phyloP scores from a whole-genome alignment of 23 tunicate genomes.

The Diplosoma virens region DNA sequence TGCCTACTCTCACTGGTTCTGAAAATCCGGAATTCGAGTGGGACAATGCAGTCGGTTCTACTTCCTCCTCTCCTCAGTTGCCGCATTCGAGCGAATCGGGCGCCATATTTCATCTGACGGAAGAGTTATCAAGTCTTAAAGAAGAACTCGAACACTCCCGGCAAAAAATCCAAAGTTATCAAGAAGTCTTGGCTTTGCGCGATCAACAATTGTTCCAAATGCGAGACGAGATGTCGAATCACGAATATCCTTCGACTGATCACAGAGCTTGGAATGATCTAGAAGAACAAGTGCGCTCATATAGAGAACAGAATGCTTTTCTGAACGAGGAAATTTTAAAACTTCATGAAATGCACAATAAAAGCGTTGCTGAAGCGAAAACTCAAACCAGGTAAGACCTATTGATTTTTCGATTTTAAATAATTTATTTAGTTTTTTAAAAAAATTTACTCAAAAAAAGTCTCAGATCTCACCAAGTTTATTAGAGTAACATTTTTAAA shows the following conservation, averaged over 20 bases:
- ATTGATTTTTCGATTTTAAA: no score
- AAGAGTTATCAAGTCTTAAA: conserved; percentile 35
- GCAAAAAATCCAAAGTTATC: conserved; percentile 35
- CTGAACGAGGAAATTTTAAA: conserved; percentile 58
- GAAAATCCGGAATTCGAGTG: conserved; percentile 38
- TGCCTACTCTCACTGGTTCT: background rate
- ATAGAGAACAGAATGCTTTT: conserved; percentile 38
- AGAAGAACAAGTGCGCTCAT: conserved; percentile 37
- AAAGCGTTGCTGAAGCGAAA: background rate
- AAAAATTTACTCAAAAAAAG: no score
- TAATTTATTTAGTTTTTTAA: no score
- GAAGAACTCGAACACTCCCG: conserved; percentile 14
- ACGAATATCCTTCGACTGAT: background rate
- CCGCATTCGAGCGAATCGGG: conserved; percentile 6
- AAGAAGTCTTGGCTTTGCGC: conserved; percentile 55
- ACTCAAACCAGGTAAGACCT: conserved; percentile 26
- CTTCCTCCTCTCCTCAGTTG: background rate
- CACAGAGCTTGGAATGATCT: conserved; percentile 16
- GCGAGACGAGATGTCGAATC: conserved; percentile 19
- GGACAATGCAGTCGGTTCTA: conserved; percentile 33
- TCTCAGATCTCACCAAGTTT: no score
- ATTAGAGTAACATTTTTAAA: no score
- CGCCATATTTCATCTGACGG: conserved; percentile 43
- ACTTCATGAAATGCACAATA: conserved; percentile 33
- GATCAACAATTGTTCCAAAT: conserved; percentile 68